Evolutionary conservation across 1,140 invertebrate genomes (phyloP).

Genomic region (Drosophila pachea): DNA sequence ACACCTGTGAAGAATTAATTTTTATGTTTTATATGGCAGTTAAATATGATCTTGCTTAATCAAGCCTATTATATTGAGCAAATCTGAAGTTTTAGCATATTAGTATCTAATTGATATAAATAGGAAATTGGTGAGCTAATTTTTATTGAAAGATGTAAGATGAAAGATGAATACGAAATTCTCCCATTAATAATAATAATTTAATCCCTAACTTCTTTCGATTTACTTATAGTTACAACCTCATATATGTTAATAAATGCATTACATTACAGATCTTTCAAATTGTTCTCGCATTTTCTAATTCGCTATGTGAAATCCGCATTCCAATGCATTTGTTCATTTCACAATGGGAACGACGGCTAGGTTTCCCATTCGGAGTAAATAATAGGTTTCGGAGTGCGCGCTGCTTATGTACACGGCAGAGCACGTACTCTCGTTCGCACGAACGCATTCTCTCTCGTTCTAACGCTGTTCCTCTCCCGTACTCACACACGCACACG

Average conservation of each 20-base stretch:
- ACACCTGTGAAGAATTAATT: too few relatives aligned
- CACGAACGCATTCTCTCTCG: slow-evolving; percentile 9
- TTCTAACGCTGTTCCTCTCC: slow-evolving; percentile 26
- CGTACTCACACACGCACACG: slow-evolving; percentile 4
- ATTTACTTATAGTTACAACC: too few relatives aligned
- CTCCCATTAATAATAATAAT: too few relatives aligned
- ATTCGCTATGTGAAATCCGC: neutral
- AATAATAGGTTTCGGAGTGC: slow-evolving; percentile 39
- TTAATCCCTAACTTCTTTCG: too few relatives aligned
- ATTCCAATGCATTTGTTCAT: slow-evolving; percentile 4
- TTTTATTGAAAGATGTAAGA: too few relatives aligned
- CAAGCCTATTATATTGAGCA: too few relatives aligned
- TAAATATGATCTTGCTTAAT: too few relatives aligned
- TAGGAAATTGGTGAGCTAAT: too few relatives aligned
- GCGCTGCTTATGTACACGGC: slow-evolving; percentile 33
- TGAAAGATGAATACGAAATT: too few relatives aligned
- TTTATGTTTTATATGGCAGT: too few relatives aligned
- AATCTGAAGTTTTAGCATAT: too few relatives aligned
- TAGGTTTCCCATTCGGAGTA: slow-evolving; percentile 39
- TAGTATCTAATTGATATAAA: too few relatives aligned
- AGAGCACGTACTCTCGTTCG: slow-evolving; percentile 13
- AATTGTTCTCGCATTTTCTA: neutral
- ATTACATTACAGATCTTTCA: neutral
- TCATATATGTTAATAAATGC: neutral
- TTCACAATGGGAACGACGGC: slow-evolving; percentile 12